Evolutionary conservation across 2,888 invertebrate genomes (phyloP).

Genomic region (Pocota personata): DNA sequence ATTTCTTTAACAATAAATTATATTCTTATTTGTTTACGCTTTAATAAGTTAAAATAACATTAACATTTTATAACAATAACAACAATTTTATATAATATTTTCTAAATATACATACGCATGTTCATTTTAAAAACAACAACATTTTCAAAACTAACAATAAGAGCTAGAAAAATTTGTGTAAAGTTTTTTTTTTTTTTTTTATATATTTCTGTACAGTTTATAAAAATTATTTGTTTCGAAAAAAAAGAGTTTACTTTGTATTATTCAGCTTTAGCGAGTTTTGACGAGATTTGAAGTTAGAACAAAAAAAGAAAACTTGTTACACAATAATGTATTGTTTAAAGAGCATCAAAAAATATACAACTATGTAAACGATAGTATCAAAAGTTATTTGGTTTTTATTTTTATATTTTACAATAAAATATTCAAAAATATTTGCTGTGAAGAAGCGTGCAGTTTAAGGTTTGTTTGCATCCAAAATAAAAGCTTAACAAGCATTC

Average conservation of each 20-base stretch:
- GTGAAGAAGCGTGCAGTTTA: conserved; percentile 56
- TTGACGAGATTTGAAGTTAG: conserved; percentile 75
- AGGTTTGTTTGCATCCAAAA: background rate
- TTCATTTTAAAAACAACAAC: conserved; percentile 41
- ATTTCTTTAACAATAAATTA: conserved; percentile 23
- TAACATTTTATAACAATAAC: conserved; percentile 57
- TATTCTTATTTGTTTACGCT: conserved; percentile 37
- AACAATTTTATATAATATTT: conserved; percentile 47
- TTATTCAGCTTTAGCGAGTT: conserved; percentile 74
- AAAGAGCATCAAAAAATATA: conserved; percentile 71
- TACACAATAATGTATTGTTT: conserved; percentile 35
- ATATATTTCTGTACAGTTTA: conserved; percentile 44
- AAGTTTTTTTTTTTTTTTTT: conserved; percentile 17
- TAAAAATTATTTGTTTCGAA: conserved; percentile 9
- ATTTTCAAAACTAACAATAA: conserved; percentile 61
- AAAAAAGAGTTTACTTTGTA: conserved; percentile 42
- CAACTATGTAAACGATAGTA: conserved; percentile 72
- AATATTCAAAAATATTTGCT: conserved; percentile 63
- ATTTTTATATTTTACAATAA: conserved; percentile 48
- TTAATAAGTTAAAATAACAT: conserved; percentile 57
- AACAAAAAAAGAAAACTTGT: conserved; percentile 34
- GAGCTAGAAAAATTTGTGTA: conserved; percentile 38
- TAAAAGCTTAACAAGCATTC: background rate
- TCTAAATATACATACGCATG: background rate
- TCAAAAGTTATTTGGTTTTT: conserved; percentile 67